Evolutionary conservation across 2,888 invertebrate genomes (phyloP).

Genomic region (Orchestes rusci): DNA sequence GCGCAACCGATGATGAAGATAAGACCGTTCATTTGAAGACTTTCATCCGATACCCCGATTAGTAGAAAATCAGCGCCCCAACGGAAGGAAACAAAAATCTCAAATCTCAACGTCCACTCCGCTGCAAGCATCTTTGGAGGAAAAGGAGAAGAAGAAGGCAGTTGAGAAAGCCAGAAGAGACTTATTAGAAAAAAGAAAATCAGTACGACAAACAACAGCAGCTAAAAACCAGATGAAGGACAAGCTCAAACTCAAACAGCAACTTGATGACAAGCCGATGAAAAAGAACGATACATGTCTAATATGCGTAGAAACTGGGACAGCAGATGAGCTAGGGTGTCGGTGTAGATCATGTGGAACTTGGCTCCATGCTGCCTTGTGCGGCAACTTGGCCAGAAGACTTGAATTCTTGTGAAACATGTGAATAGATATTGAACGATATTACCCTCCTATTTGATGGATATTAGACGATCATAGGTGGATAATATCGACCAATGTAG

Average conservation of each 20-base stretch:
- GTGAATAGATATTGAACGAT: slow-evolving; percentile 11
- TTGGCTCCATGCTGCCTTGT: slow-evolving; percentile 13
- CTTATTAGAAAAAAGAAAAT: slow-evolving; percentile 6
- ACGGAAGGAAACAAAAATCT: slow-evolving; percentile 8
- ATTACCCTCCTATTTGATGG: slow-evolving; percentile 12
- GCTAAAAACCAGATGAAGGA: slow-evolving; percentile 9
- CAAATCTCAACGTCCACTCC: slow-evolving; percentile 13
- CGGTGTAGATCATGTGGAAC: slow-evolving; percentile 14
- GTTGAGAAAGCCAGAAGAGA: slow-evolving; percentile 8
- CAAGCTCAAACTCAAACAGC: slow-evolving; percentile 5
- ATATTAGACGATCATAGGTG: slow-evolving; percentile 11
- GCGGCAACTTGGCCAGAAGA: slow-evolving; percentile 12
- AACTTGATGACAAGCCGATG: slow-evolving; percentile 4
- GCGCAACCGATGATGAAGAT: slow-evolving; percentile 12
- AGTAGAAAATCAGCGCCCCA: slow-evolving; percentile 9
- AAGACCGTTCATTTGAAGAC: slow-evolving; percentile 10
- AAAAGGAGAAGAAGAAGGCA: slow-evolving; percentile 10
- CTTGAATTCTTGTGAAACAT: slow-evolving; percentile 9
- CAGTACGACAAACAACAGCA: slow-evolving; percentile 3
- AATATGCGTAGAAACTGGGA: slow-evolving; percentile 12
- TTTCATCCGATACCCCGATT: slow-evolving; percentile 7
- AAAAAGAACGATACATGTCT: slow-evolving; percentile 10
- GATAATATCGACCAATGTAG: slow-evolving; percentile 5
- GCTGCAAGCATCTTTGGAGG: slow-evolving; percentile 13
- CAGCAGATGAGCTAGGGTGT: slow-evolving; percentile 12